phyloP scores from a whole-genome alignment of 1,140 invertebrate species.

The Pseudobourletiella spinata region DNA sequence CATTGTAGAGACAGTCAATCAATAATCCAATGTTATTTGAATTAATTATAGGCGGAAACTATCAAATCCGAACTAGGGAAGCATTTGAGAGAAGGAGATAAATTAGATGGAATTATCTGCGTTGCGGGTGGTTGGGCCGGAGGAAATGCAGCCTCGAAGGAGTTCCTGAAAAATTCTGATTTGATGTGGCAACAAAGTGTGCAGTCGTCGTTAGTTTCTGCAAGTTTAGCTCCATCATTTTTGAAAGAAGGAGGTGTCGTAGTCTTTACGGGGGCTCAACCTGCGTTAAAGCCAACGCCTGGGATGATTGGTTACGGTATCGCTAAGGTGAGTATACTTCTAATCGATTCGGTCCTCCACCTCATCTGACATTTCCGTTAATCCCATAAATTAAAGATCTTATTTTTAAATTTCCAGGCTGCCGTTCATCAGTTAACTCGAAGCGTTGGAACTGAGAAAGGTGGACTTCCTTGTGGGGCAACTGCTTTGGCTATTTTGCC shows the following conservation, averaged over 20 bases:
- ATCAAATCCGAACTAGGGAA: constrained; percentile 32
- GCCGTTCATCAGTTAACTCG: constrained; percentile 92
- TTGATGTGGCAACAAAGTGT: constrained; percentile 24
- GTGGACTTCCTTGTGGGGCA: constrained; percentile 72
- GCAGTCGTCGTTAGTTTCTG: constrained; percentile 65
- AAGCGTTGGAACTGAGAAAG: constrained; percentile 67
- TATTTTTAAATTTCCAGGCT: too few relatives aligned
- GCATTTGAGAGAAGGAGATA: constrained; percentile 49
- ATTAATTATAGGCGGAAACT: constrained; percentile 34
- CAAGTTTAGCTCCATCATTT: constrained; percentile 70
- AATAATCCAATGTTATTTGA: too few relatives aligned
- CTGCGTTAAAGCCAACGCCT: constrained; percentile 81
- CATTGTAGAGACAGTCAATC: too few relatives aligned
- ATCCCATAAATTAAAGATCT: too few relatives aligned
- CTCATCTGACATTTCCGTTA: too few relatives aligned
- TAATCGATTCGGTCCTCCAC: too few relatives aligned
- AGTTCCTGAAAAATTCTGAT: constrained; percentile 19
- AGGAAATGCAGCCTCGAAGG: constrained; percentile 15
- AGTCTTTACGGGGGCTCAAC: constrained; percentile 88
- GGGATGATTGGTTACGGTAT: constrained; percentile 77
- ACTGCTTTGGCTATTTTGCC: constrained; percentile 79
- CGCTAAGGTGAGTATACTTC: constrained; percentile 67
- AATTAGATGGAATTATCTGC: constrained; percentile 93
- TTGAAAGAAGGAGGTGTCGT: constrained; percentile 82
- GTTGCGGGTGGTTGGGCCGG: constrained; percentile 95